Evolutionary conservation across 1,140 invertebrate genomes (phyloP), one percentile per base, ranked within the genome.

Genomic region (Drosophila aff.): DNA sequence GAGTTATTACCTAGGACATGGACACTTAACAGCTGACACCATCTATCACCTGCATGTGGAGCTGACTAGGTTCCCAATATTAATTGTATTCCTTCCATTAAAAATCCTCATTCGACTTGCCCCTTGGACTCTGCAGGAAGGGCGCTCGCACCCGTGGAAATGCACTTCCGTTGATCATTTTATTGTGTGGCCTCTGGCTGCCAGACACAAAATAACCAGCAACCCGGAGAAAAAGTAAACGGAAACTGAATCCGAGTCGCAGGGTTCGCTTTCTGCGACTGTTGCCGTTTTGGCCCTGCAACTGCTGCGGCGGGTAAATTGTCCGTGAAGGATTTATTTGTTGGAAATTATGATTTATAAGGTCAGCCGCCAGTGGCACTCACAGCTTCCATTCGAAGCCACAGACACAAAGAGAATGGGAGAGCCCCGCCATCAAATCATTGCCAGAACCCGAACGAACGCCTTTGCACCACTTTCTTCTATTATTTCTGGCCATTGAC

Each of bases 281-380:
- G 84, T 89, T 87, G 84, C 84, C 82, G 50, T 81, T 87, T 81
- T 80, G 81, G 58, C 67, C 76, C 57, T 50, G 59, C 57, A 63
- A 38, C 49, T 66, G 73, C 55, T 72, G 63, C 65, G 59, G 50
- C 74, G 71, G 85, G 83, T 90, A 76, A 89, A 89, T 89, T 89
- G 85, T 81, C 85, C 84, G 81, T 90, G 71, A 89, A 89, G 85
- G 84, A 89, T 89, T 89, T 89, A 89, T 89, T 90, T 90, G 81
- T 82, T 85, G 66, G 78, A 81, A 84, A 89, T 89, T 90, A 89
- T 89, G 84, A 89, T 89, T 89, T 89, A 90, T 89, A 89, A 90
- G 84, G 62, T 73, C 66, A 81, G 66, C 75, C 77, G 84, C 77
- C 84, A 80, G 40, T 69, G 55, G 60, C 71, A 80, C 44, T 64